Base-by-base conservation (phyloP, 2,797 vertebrate species). In the Hyperoplus lanceolatus region DNA sequence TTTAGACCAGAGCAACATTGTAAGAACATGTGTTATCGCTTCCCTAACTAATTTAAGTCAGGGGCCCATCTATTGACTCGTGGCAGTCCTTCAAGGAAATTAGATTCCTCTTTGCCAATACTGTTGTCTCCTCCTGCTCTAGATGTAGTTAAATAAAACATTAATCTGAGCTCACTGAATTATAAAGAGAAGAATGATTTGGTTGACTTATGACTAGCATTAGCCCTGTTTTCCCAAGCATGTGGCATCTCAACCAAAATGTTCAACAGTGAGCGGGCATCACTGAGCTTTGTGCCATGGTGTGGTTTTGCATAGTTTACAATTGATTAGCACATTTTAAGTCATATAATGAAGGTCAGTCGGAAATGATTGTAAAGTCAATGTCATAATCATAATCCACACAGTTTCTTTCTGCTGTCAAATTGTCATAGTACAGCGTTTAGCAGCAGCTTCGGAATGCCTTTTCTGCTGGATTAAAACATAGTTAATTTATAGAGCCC, bases 271-370 rank as follows among this genome's bases (percentile, higher is more conserved):
- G 60, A 67, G 70, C 53, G 73, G 45, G 72, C 73, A 80, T 68
- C 72, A 36, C 63, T 39, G 21, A 68, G 56, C 60, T 62, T 64
- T 63, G 59, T 70, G 73, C 53, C 59, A 21, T 60, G 13, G 49
- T 80, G 69, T 67, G 45, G 67, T 69, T 81, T 80, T 81, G 72
- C 63, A 77, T 73, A 59, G 75, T 86, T 81, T 81, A 15, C 57
- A 46, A 60, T 62, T 29, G 64, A 83, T 70, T 79, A 15, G 53
- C 68, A 59, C 56, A 73, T 65, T 62, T 80, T 54, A 72, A 70
- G 68, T 48, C 66, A n/a, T 39, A 50, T 67, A 77, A 77, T 73
- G 43, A 80, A 76, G 75, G 67, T 83, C 62, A 77, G 39, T 58
- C 29, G 42, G 38, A 71, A 73, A 53, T 49, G 4, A 77, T 75